phyloP scores from a whole-genome alignment of 2,113 vertebrate genomes.

The Ptilonorhynchus violaceus region DNA sequence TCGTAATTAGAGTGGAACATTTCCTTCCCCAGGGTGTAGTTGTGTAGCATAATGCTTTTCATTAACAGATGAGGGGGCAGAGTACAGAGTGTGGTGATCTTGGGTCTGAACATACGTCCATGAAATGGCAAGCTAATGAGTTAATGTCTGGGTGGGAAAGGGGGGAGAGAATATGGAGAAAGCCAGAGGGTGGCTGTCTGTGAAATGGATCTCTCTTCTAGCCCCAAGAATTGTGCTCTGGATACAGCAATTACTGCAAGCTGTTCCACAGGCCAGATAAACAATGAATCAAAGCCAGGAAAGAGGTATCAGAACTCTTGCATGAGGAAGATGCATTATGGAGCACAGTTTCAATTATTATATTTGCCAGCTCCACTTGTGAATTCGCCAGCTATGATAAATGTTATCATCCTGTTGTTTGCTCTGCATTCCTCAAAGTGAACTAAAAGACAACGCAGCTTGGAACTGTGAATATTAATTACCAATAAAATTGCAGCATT shows the following conservation, averaged over 20 bases:
- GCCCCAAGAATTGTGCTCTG: neutral
- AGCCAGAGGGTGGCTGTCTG: neutral
- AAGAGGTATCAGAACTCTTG: neutral
- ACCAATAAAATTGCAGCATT: conserved; percentile 29
- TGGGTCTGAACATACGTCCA: neutral
- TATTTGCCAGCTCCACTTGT: conserved; percentile 28
- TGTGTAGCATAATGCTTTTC: neutral
- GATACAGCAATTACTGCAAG: conserved; percentile 21
- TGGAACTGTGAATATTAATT: conserved; percentile 60
- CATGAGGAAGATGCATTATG: conserved; percentile 42
- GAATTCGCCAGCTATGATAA: conserved; percentile 36
- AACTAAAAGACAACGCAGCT: conserved; percentile 19
- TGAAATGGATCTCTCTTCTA: conserved; percentile 18
- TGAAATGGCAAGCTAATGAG: conserved; percentile 23
- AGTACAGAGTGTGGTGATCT: neutral
- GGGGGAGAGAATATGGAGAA: neutral
- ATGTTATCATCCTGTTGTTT: conserved; percentile 5
- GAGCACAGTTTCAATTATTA: conserved; percentile 43
- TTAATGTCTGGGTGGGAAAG: neutral
- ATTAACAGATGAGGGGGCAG: neutral
- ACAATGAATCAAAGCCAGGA: conserved; percentile 46
- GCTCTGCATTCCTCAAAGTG: conserved; percentile 52
- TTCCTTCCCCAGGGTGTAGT: conserved; percentile 28
- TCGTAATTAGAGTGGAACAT: conserved; percentile 9
- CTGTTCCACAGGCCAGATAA: conserved; percentile 13